phyloP scores from a whole-genome alignment of 35 echinoderm and acorn worm genomes.

The Amphiura filiformis region DNA sequence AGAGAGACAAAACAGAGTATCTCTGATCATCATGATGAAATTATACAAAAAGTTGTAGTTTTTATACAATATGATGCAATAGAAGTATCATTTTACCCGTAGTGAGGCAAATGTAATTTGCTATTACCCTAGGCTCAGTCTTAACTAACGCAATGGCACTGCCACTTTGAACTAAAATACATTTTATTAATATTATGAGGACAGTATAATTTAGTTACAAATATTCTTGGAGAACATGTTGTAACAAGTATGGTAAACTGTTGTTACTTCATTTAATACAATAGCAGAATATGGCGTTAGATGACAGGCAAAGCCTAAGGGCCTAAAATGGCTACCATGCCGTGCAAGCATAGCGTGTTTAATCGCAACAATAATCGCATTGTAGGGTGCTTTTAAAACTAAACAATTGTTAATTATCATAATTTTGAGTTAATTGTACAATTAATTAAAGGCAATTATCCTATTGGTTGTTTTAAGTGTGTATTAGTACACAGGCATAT shows the following conservation, averaged over 20 bases:
- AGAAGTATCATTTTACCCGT: not conserved
- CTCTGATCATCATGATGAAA: not conserved
- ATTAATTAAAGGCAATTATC: not conserved
- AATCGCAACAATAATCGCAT: not conserved
- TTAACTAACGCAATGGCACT: not conserved
- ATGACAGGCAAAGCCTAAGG: not conserved
- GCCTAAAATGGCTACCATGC: not conserved
- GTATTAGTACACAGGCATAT: too few species aligned
- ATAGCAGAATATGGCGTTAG: not conserved
- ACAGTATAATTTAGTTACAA: not conserved
- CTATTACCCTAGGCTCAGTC: not conserved
- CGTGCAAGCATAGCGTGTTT: too few species aligned
- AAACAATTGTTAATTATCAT: not conserved
- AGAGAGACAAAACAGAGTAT: constrained; percentile 2
- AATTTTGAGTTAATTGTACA: not conserved
- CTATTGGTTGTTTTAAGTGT: not conserved
- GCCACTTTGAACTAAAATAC: constrained; percentile 12
- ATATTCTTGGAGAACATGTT: not conserved
- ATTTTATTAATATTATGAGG: not conserved
- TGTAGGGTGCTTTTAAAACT: not conserved
- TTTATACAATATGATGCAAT: not conserved
- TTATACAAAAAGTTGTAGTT: not conserved
- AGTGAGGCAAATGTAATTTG: not conserved
- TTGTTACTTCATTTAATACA: not conserved
- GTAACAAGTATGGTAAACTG: constrained; percentile 11